Conservation (phyloP, 2,888 invertebrate genomes). For the Gryllus longicercus region DNA sequence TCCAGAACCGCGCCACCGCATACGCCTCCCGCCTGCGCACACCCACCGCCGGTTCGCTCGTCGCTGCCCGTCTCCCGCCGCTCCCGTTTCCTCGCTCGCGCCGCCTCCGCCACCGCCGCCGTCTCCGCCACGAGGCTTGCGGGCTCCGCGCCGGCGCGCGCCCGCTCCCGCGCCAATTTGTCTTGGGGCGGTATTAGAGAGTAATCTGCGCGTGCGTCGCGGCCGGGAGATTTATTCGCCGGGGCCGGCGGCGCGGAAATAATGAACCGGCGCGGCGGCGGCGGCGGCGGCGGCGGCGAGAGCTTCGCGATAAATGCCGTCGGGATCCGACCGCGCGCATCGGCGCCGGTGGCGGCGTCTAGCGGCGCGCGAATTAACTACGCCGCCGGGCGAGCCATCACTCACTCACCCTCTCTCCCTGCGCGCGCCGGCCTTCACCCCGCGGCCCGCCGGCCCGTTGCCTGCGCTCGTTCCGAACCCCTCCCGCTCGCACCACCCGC, state of each 20-base stretch:
- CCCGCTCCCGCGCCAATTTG: neutral
- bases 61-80: too few species aligned
- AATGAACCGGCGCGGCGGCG: slow-evolving; percentile 3
- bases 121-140: too few species aligned
- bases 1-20: neutral
- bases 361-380: slow-evolving; percentile 1
- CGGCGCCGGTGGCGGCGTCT: slow-evolving; percentile 5
- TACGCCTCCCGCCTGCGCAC: neutral
- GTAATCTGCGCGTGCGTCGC: slow-evolving; percentile 5
- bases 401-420: neutral
- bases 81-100: too few species aligned
- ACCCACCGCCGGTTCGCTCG: too few species aligned
- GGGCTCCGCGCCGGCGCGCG: too few species aligned
- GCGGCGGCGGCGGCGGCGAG: neutral
- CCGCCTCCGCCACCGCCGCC: too few species aligned
- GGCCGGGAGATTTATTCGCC: slow-evolving; percentile 17
- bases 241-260: slow-evolving; percentile 5
- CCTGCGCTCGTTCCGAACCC: too few species aligned
- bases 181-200: slow-evolving; percentile 17
- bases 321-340: slow-evolving; percentile 17
- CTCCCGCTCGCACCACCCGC: too few species aligned
- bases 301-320: slow-evolving; percentile 17
- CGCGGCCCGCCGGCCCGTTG: too few species aligned
- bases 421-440: too few species aligned
- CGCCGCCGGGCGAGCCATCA: slow-evolving; percentile 17